phyloP scores from a whole-genome alignment of 2,888 invertebrate genomes.

The Anticlea derivata region DNA sequence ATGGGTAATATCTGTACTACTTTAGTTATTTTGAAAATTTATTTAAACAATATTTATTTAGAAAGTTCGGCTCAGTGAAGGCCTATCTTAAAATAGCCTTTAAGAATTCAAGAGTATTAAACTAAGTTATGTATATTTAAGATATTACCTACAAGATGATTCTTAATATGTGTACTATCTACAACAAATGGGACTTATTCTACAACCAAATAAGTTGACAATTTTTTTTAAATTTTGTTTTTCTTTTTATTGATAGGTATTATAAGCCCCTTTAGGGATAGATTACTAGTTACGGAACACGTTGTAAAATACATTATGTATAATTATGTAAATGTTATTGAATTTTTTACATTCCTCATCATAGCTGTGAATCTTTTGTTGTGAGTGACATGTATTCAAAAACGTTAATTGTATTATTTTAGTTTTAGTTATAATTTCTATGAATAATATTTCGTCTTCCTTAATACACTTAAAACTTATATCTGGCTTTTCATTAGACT shows the following conservation, averaged over 20 bases:
- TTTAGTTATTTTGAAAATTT: too few species aligned
- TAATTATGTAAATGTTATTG: slow-evolving; percentile 4
- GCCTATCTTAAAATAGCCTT: slow-evolving; percentile 14
- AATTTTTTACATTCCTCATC: slow-evolving; percentile 30
- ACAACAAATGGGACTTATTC: too few species aligned
- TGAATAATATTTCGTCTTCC: slow-evolving; percentile 25
- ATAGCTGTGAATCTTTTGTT: slow-evolving; percentile 33
- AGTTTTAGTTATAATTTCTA: slow-evolving; percentile 19
- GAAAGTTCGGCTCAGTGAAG: slow-evolving; percentile 10
- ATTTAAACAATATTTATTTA: too few species aligned
- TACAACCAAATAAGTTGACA: too few species aligned
- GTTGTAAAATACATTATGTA: slow-evolving; percentile 26
- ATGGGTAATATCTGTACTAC: too few species aligned
- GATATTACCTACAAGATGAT: slow-evolving; percentile 1
- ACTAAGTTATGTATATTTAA: slow-evolving; percentile 23
- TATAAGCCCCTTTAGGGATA: too few species aligned
- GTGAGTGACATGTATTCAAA: too few species aligned
- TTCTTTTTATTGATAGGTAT: too few species aligned
- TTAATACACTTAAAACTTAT: background rate
- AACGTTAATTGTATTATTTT: slow-evolving; percentile 20
- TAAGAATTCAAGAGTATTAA: slow-evolving; percentile 35
- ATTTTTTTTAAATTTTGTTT: too few species aligned
- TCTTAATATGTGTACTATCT: too few species aligned
- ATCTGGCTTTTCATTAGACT: background rate
- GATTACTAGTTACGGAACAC: too few species aligned